phyloP scores from a whole-genome alignment of 2,888 invertebrate species.

The Pseudoips prasinana region DNA sequence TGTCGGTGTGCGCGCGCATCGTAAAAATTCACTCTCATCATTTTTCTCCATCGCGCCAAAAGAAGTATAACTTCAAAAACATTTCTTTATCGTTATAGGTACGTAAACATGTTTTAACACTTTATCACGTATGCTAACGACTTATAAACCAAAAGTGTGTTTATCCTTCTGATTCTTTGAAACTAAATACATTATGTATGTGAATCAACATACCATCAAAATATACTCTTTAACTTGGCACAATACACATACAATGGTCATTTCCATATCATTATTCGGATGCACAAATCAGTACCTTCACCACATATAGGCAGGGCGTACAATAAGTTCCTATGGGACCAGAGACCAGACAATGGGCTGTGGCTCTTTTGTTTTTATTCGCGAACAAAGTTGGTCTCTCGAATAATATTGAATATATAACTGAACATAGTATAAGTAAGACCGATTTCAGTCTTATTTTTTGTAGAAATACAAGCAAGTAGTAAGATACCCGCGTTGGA shows the following conservation, averaged over 20 bases:
- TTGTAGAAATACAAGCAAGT: no score
- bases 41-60: no score
- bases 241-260: slow-evolving; percentile 16
- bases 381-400: slow-evolving; percentile 23
- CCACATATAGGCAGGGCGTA: slow-evolving; percentile 23
- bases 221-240: not conserved
- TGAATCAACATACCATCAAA: not conserved
- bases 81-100: no score
- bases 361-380: slow-evolving; percentile 41
- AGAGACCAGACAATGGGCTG: slow-evolving; percentile 60
- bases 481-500: no score
- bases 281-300: slow-evolving; percentile 59
- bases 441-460: slow-evolving; percentile 13
- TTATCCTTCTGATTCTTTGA: no score
- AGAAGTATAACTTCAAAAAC: no score
- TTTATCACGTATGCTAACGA: no score
- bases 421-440: not conserved
- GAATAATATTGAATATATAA: slow-evolving; percentile 30
- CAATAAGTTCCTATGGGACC: slow-evolving; percentile 46
- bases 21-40: no score
- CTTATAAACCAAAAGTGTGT: no score
- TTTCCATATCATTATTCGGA: slow-evolving; percentile 67
- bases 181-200: not conserved
- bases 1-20: no score
- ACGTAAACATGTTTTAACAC: no score